These are phyloP conservation scores for Hycleus cichorii DNA, from an alignment of 1,140 invertebrate genomes.

Conservation along the genomic window DNA sequence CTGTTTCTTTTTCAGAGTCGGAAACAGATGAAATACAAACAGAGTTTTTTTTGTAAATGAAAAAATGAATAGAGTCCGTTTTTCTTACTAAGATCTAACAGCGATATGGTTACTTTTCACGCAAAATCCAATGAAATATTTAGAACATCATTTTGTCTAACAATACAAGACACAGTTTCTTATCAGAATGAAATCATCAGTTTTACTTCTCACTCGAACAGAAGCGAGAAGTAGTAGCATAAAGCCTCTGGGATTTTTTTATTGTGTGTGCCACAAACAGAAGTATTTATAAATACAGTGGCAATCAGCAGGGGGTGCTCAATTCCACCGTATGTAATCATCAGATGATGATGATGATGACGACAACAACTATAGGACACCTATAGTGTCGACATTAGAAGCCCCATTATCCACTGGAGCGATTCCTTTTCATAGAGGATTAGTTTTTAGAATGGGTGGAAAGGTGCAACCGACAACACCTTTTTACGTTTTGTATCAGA, in stretches of 20 bases:
- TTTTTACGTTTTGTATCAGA: constrained; percentile 17
- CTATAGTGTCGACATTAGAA: constrained; percentile 24
- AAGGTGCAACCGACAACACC: constrained; percentile 26
- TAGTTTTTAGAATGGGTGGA: constrained; percentile 13
- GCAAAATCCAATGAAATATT: constrained; percentile 13
- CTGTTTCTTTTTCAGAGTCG: not conserved
- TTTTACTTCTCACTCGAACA: too few species aligned
- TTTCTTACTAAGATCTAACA: constrained; percentile 5
- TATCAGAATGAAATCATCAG: too few species aligned
- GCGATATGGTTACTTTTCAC: constrained; percentile 12
- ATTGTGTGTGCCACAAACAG: constrained; percentile 14
- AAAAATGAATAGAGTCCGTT: not conserved
- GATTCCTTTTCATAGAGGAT: constrained; percentile 23
- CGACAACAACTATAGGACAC: not conserved
- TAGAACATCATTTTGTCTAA: constrained; percentile 7
- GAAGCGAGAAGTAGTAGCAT: too few species aligned
- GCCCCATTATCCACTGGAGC: constrained; percentile 27
- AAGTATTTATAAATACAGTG: constrained; percentile 16
- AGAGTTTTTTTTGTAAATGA: constrained; percentile 1
- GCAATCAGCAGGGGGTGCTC: constrained; percentile 15
- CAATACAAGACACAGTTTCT: not conserved
- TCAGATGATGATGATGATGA: too few species aligned
- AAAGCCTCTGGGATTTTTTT: too few species aligned
- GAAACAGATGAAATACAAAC: constrained; percentile 14
- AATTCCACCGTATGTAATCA: constrained; percentile 20